A percentile compares a stretch with the other conserved stretches of the same genome.
phyloP scores from a whole-genome alignment of 2,113 vertebrate species.

The Arizona elegans region DNA sequence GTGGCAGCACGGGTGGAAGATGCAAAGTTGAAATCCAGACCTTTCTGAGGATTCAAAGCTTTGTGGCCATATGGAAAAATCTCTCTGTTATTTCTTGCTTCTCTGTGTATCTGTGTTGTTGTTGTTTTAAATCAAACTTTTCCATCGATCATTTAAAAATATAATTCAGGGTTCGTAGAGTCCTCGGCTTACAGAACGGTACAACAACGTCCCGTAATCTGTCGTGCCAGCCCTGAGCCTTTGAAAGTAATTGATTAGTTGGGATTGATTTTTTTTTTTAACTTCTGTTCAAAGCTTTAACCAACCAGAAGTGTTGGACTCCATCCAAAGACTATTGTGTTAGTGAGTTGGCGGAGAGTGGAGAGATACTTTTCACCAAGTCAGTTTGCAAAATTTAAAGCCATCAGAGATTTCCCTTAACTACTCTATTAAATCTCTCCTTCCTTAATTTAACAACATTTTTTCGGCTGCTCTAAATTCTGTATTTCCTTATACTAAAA shows the following conservation, averaged over 20 bases:
- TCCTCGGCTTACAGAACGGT: background rate
- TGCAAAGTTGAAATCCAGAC: background rate
- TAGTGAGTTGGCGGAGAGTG: background rate
- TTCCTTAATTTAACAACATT: constrained; percentile 10
- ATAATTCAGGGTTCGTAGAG: background rate
- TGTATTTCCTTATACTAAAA: background rate
- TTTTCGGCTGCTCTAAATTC: background rate
- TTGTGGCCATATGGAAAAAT: background rate
- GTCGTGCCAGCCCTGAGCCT: too few species aligned
- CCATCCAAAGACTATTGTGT: background rate
- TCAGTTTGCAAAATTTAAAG: background rate
- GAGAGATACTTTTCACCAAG: background rate
- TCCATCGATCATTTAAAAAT: background rate
- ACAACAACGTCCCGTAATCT: background rate
- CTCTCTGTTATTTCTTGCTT: background rate
- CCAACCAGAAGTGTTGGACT: background rate
- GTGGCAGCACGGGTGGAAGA: background rate
- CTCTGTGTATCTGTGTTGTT: background rate
- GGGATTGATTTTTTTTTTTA: background rate
- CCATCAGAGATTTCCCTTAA: constrained; percentile 1
- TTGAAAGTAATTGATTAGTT: background rate
- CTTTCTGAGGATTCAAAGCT: background rate
- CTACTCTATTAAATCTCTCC: background rate
- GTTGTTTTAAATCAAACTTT: too few species aligned
- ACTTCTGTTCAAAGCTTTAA: background rate